Base-by-base conservation (phyloP, 2,888 invertebrate species). In the Cyrtodaria siliqua region DNA sequence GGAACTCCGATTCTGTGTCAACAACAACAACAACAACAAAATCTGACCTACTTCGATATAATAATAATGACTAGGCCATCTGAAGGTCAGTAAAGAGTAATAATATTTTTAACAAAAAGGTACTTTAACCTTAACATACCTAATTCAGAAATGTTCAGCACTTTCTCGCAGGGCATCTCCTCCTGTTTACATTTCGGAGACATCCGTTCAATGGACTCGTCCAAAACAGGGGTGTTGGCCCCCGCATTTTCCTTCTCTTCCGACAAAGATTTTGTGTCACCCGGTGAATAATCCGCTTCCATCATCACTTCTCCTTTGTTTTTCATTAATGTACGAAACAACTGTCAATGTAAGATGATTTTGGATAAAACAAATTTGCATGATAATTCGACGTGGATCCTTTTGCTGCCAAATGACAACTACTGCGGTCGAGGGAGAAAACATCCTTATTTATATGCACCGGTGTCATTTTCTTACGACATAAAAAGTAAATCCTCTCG, bases 271-370 rank as follows among this genome's bases (percentile, higher is more conserved):
- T 68, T 77, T n/a, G 55, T 42, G 73, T 86, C 87, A 87, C 70
- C 88, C 88, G 75, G 87, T 86, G 79, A 82, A 84, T 70, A 86
- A 72, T 81, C 86, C 86, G 80, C 86, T 83, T 70, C 84, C 86
- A 81, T 84, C 83, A 75, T 86, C 79, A 60, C 75, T 74, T 80
- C 72, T 66, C 76, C 74, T 57, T 55, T 73, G 71, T 38, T 70
- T 75, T 74, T 80, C 78, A 71, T 74, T 50, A 66, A 78, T 61
- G 68, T 83, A 59, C 47, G 52, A 40, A 49, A 74, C 49, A 74
- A 68, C 59, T 66, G 64, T 75, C 62, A 79, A 50, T 53, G 55
- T 59, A 61, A 72, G 61, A 64, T 64, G 26, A 59, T 50, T 68
- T 64, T 20, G 18, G 18, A 61, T 70, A 62, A 68, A 50, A 68